Evolutionary conservation across 1,140 invertebrate genomes (phyloP).

Genomic region (Teleogryllus occipitalis): DNA sequence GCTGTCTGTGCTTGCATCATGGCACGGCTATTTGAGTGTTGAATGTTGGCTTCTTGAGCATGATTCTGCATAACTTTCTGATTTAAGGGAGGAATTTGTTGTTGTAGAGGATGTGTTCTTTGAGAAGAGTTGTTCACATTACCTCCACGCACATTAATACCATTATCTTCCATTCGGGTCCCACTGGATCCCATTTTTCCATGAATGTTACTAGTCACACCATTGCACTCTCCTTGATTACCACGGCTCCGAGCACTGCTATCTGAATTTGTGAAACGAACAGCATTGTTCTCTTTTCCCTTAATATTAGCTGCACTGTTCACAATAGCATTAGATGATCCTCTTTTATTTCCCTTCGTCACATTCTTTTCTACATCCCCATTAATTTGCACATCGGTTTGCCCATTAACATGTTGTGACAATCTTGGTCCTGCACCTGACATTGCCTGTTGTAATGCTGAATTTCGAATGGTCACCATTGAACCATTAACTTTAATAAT

Average conservation of each 20-base stretch:
- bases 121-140: not conserved
- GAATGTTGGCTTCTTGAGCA: not conserved
- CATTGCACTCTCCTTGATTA: conserved; percentile 29
- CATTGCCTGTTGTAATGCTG: conserved; percentile 43
- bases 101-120: conserved; percentile 4
- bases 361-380: conserved; percentile 23
- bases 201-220: conserved; percentile 35
- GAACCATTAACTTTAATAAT: conserved; percentile 63
- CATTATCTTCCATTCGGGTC: conserved; percentile 38
- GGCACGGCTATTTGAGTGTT: not conserved
- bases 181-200: conserved; percentile 37
- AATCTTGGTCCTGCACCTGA: conserved; percentile 22
- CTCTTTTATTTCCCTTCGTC: conserved; percentile 23
- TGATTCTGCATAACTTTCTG: conserved; percentile 7
- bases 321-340: conserved; percentile 8
- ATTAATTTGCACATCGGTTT: conserved; percentile 9
- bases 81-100: not conserved
- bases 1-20: not conserved
- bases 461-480: conserved; percentile 75
- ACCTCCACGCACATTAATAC: conserved; percentile 31
- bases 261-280: conserved; percentile 20
- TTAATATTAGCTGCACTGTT: conserved; percentile 15
- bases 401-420: conserved; percentile 2
- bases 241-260: conserved; percentile 27
- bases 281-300: conserved; percentile 20